Percentiles rank a stretch among this genome's conserved stretches.
Evolutionary conservation across 2,113 vertebrate genomes (phyloP).

Genomic region (Megalops atlanticus): DNA sequence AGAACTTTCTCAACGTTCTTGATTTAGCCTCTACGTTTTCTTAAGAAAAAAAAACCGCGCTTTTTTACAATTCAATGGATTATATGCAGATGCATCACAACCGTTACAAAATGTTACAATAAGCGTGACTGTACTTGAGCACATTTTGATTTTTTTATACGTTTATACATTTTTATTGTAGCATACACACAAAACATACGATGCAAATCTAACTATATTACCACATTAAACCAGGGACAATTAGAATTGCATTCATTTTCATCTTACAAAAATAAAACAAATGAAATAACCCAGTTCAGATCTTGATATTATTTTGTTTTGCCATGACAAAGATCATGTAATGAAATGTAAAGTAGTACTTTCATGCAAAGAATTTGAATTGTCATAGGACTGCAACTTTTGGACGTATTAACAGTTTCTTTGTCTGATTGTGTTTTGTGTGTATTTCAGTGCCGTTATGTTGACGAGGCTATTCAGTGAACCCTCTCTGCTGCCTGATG

Average conservation of each 20-base stretch:
- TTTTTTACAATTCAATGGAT: too few relatives aligned
- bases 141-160: neutral
- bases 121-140: neutral
- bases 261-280: too few relatives aligned
- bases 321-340: neutral
- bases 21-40: neutral
- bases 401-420: neutral
- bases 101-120: neutral
- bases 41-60: neutral
- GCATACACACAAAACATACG: neutral
- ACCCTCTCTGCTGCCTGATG: slow-evolving; percentile 88
- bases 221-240: too few relatives aligned
- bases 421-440: slow-evolving; percentile 28
- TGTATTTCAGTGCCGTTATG: slow-evolving; percentile 77
- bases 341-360: slow-evolving; percentile 1
- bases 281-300: too few relatives aligned
- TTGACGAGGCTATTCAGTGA: slow-evolving; percentile 98
- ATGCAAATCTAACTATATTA: too few relatives aligned
- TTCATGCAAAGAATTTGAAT: neutral
- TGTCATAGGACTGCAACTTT: neutral
- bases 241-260: too few relatives aligned
- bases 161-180: neutral
- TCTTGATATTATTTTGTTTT: too few relatives aligned
- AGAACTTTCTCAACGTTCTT: neutral
- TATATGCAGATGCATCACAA: too few relatives aligned